Evolutionary conservation across 2,888 invertebrate genomes (phyloP), one percentile per base, ranked within the genome.

Genomic region (Leistus spinibarbis): DNA sequence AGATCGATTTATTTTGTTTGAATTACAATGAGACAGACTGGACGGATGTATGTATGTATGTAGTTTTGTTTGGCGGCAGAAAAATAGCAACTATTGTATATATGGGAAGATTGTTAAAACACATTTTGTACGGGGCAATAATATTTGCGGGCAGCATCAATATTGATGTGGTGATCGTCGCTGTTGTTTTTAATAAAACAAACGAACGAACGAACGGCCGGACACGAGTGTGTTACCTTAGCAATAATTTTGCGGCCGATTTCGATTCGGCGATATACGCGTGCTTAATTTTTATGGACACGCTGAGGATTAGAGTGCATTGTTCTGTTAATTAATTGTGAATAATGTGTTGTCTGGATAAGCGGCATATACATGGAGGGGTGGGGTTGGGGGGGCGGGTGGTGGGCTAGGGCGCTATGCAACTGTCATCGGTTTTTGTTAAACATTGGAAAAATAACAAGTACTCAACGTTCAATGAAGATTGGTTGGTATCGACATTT

Each of bases 401-500:
- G 40, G 40, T 9, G 40, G 5, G 40, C 10, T 7, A 40, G 40
- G 40, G 40, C 40, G 16, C 73, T n/a, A n/a, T 73, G 73, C 73
- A 73, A 73, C 73, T 73, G 73, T 73, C 73, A 73, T 67, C 40
- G 40, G 73, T 73, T 73, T 73, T 73, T 73, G 73, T 67, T 62
- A 60, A 73, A 73, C 73, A 73, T 73, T 73, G 73, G 73, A 73
- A 73, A 73, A 73, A 73, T 73, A 73, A 73, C 73, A 67, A 73
- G 73, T 73, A 67, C 73, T 73, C 73, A 73, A 67, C 67, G 73
- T 67, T 73, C 73, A 73, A 73, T 73, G 73, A 73, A 73, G 73
- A 73, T 73, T 73, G 73, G 73, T 73, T 73, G 73, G 73, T 73
- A 73, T 73, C 73, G 73, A 73, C 73, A 73, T 73, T 67, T 73